Evolutionary conservation across 2,888 invertebrate species (phyloP).

Genomic region (Caprella mutica): DNA sequence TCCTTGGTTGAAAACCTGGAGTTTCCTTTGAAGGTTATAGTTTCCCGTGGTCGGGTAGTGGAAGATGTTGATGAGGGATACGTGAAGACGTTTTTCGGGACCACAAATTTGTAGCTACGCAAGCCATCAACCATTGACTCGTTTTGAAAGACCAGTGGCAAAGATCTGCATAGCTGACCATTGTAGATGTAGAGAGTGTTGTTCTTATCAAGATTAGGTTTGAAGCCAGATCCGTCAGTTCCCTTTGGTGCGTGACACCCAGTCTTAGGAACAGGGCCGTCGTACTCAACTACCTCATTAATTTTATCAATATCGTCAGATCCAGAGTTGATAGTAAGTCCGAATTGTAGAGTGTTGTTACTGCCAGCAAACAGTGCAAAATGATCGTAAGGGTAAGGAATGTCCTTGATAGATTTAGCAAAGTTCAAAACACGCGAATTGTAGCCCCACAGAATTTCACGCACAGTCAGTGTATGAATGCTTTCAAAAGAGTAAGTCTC

Average conservation of each 20-base stretch:
- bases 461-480: slow-evolving; percentile 15
- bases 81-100: slow-evolving; percentile 66
- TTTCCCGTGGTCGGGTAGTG: no score
- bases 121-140: no score
- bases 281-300: slow-evolving; percentile 18
- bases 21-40: no score
- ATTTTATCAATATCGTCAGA: slow-evolving; percentile 13
- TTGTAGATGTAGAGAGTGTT: slow-evolving; percentile 68
- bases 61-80: no score
- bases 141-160: slow-evolving; percentile 69
- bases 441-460: slow-evolving; percentile 29
- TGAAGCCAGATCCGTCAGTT: slow-evolving; percentile 82
- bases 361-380: slow-evolving; percentile 27
- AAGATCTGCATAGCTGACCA: slow-evolving; percentile 71
- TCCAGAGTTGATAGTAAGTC: slow-evolving; percentile 24
- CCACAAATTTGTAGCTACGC: no score
- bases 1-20: no score
- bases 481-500: slow-evolving; percentile 18
- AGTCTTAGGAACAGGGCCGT: slow-evolving; percentile 53
- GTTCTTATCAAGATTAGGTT: slow-evolving; percentile 67
- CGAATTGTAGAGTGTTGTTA: slow-evolving; percentile 28
- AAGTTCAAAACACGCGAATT: slow-evolving; percentile 26
- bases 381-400: slow-evolving; percentile 27
- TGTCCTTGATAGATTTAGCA: slow-evolving; percentile 22
- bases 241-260: slow-evolving; percentile 69